A percentile compares a stretch with the other conserved stretches of the same genome.
Evolutionary conservation across 2,113 vertebrate species (phyloP).

Genomic region (Astur gentilis): DNA sequence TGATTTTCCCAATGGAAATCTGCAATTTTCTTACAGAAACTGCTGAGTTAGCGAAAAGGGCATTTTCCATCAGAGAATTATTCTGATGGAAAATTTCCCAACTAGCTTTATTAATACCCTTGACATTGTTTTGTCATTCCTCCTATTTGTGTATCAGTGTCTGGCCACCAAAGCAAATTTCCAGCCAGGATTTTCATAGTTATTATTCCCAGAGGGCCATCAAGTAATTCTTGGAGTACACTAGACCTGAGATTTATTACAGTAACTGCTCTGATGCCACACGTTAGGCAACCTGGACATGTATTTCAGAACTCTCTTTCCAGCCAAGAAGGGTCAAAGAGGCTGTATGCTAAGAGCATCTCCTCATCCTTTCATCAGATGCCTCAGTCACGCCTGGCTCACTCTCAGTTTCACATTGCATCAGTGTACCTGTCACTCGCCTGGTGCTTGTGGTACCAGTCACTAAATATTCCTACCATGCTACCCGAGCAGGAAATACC

Average conservation of each 20-base stretch:
- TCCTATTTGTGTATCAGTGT: slow-evolving; percentile 38
- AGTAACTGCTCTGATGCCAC: slow-evolving; percentile 46
- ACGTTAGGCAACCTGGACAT: slow-evolving; percentile 50
- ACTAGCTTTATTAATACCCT: slow-evolving; percentile 54
- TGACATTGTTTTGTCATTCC: slow-evolving; percentile 60
- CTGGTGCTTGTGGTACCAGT: not conserved
- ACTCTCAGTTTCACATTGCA: not conserved
- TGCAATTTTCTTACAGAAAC: slow-evolving; percentile 33
- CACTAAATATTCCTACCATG: not conserved
- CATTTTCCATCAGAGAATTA: slow-evolving; percentile 41
- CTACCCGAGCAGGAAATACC: not conserved
- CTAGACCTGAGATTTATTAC: slow-evolving; percentile 53
- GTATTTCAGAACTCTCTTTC: slow-evolving; percentile 14
- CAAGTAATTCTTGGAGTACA: slow-evolving; percentile 59
- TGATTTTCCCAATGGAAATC: slow-evolving; percentile 36
- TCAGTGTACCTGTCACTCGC: not conserved
- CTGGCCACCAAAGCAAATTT: slow-evolving; percentile 30
- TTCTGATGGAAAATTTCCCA: slow-evolving; percentile 56
- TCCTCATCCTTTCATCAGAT: not conserved
- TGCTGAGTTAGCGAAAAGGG: slow-evolving; percentile 25
- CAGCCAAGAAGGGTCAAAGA: slow-evolving; percentile 1
- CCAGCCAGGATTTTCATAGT: slow-evolving; percentile 22
- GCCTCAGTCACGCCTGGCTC: not conserved
- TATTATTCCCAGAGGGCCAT: not conserved
- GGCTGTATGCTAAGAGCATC: not conserved